Evolutionary conservation across 2,113 vertebrate genomes (phyloP).

Genomic region (Eptatretus burgeri): DNA sequence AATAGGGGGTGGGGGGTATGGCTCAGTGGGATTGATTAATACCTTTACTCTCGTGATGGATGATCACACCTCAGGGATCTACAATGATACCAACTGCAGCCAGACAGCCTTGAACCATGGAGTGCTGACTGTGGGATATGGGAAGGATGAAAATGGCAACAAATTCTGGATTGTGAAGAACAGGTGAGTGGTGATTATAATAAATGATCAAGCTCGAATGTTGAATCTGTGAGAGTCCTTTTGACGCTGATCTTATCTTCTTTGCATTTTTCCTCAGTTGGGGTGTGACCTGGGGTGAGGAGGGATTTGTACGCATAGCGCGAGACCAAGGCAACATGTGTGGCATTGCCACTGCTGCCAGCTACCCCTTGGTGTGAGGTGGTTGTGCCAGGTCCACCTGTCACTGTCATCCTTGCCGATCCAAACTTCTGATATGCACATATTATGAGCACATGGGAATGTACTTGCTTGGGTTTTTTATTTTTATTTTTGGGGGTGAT

Average conservation of each 20-base stretch:
- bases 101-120: neutral
- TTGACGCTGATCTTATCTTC: neutral
- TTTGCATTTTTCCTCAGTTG: slow-evolving; percentile 25
- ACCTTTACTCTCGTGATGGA: too few species aligned
- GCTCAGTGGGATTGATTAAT: too few species aligned
- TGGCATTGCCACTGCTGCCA: slow-evolving; percentile 50
- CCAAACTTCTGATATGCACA: too few species aligned
- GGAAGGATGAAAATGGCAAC: neutral
- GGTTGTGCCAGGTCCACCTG: too few species aligned
- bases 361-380: slow-evolving; percentile 41
- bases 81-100: neutral
- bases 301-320: slow-evolving; percentile 50
- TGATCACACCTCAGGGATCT: neutral
- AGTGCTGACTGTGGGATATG: neutral
- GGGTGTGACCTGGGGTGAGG: slow-evolving; percentile 42
- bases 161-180: slow-evolving; percentile 6
- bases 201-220: neutral
- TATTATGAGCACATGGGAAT: too few species aligned
- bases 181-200: neutral
- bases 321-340: slow-evolving; percentile 55
- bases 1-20: too few species aligned
- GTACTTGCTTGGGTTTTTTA: too few species aligned
- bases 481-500: too few species aligned
- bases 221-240: too few species aligned
- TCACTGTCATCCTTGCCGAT: too few species aligned